These are phyloP conservation scores for Cristatella mucedo DNA, from an alignment of 2,888 invertebrate genomes.

Conservation along the genomic window DNA sequence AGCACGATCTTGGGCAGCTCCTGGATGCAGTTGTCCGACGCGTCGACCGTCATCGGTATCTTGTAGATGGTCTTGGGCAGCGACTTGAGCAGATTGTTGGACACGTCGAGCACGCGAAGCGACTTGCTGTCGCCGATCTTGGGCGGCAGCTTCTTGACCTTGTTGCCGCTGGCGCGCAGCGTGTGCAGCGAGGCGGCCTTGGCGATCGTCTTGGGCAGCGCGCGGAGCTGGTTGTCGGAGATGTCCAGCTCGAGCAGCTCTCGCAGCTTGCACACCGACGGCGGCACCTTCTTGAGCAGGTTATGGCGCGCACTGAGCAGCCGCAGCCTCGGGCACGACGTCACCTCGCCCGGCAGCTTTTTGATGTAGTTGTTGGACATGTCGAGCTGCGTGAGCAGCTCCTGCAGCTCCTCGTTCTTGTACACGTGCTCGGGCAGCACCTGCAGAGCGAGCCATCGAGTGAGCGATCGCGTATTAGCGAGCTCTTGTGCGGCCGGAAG, in stretches of 20 bases:
- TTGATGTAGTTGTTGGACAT: conserved; percentile 32
- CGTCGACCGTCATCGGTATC: conserved; percentile 22
- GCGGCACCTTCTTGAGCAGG: conserved; percentile 25
- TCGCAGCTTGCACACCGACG: conserved; percentile 23
- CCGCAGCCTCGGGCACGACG: no score
- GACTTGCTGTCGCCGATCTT: conserved; percentile 27
- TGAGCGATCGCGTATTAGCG: no score
- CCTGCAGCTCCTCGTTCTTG: conserved; percentile 7
- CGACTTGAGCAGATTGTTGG: conserved; percentile 28
- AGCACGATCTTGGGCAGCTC: conserved; percentile 28
- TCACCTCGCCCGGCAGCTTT: conserved; percentile 24
- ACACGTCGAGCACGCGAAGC: conserved; percentile 25
- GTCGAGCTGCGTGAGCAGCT: conserved; percentile 16
- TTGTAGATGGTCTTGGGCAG: conserved; percentile 33
- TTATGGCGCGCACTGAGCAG: not conserved
- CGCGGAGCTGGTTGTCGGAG: conserved; percentile 26
- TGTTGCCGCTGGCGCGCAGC: conserved; percentile 24
- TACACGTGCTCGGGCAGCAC: conserved; percentile 7
- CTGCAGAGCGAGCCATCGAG: no score
- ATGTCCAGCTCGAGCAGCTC: conserved; percentile 24
- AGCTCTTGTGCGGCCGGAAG: no score
- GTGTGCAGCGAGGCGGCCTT: conserved; percentile 22
- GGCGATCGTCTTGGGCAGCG: conserved; percentile 29
- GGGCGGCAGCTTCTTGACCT: conserved; percentile 27
- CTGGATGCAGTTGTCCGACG: conserved; percentile 27